A percentile compares a stretch with the other conserved stretches of the same genome.
These are phyloP conservation scores for Stictonetta naevosa DNA, from an alignment of 2,113 vertebrate genomes.

Conservation along the genomic window DNA sequence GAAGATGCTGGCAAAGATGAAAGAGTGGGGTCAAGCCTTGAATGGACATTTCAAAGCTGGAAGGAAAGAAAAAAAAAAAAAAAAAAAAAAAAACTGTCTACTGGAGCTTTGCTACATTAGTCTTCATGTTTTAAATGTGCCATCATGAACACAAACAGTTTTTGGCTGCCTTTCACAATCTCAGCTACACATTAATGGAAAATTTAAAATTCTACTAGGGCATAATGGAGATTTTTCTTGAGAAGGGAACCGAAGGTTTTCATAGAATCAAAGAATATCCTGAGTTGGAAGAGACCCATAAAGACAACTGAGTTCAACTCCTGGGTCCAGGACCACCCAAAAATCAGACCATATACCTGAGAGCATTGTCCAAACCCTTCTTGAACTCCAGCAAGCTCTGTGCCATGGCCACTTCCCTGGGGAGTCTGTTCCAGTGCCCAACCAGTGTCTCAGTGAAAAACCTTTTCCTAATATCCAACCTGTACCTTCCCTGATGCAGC, in stretches of 20 bases:
- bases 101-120: not conserved
- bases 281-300: too few species aligned
- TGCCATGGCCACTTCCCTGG: too few species aligned
- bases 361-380: too few species aligned
- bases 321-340: too few species aligned
- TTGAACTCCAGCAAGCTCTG: too few species aligned
- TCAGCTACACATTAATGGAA: not conserved
- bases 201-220: not conserved
- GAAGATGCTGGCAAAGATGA: not conserved
- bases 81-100: not conserved
- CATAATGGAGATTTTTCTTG: not conserved
- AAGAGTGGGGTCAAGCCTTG: not conserved
- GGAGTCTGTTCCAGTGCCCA: too few species aligned
- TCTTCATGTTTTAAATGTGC: not conserved
- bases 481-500: too few species aligned
- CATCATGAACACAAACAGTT: accelerated
- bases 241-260: not conserved
- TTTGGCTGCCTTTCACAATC: slow-evolving; percentile 11
- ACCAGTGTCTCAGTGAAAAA: too few species aligned
- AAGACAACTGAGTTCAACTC: too few species aligned
- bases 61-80: not conserved
- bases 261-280: too few species aligned
- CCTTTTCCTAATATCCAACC: too few species aligned
- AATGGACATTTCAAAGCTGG: not conserved
- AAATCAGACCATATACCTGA: too few species aligned